Evolutionary conservation across 2,888 invertebrate species (phyloP), one percentile per base, ranked within the genome.

Genomic region (Xestoiulus laeticollis): DNA sequence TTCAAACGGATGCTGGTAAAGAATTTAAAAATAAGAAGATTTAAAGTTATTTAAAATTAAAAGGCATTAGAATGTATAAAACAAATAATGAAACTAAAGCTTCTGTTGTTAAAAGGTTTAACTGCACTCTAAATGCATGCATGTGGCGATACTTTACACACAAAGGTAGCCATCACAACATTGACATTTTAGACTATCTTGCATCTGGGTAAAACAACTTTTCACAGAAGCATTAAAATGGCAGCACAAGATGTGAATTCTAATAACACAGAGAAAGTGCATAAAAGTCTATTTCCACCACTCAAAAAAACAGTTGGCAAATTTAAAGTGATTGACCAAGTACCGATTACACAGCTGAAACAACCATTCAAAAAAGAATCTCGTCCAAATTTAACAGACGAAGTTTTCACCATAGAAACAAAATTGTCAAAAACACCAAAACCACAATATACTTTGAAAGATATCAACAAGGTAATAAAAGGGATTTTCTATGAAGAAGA

Each of bases 1-100:
- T 90, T 19, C 89, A 89, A 86, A 89, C 90, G 3, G 90, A 90
- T 88, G 83, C 89, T 78, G 90, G 90, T 16, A 89, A 30, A 3
- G 90, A 90, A 85, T 90, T 90, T 88, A 53, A 48, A 10, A 90
- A 90, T 84, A 53, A 22, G 16, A 10, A 44, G 30, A 48, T 90
- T 16, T 48, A 87, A 87, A 14, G 12, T n/a, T 48, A 48, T 32
- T 16, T 86, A 1, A 30, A 22, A 53, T 14, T 2, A n/a, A 26
- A 22, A n/a, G n/a, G 44, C 4, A 53, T 53, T 53, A 26, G 44
- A 30, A 5, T 53, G n/a, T 86, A 48, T 14, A n/a, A 26, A 12
- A 85, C 89, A 12, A 44, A 88, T 32, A 89, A 89, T 59, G 89
- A 89, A 26, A 89, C 85, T 1, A 90, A 90, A 84, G 89, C 89